phyloP scores from a whole-genome alignment of 2,888 invertebrate species.

The Myopa tessellatipennis region DNA sequence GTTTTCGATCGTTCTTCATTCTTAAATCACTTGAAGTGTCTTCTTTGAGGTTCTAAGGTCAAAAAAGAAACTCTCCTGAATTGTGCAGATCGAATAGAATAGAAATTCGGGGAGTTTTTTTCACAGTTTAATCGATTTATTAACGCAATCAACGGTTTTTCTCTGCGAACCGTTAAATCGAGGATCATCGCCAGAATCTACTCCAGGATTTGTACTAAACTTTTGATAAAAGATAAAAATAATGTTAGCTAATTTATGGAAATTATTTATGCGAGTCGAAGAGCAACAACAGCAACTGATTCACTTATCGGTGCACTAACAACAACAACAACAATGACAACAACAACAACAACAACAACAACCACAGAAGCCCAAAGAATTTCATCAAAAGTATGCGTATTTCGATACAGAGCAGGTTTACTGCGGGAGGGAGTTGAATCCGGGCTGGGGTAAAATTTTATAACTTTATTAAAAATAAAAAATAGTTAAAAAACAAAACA shows the following conservation, averaged over 20 bases:
- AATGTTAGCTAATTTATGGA: slow-evolving; percentile 46
- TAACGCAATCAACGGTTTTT: neutral
- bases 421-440: too few relatives aligned
- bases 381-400: neutral
- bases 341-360: neutral
- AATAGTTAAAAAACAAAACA: neutral
- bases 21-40: too few relatives aligned
- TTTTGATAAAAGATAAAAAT: slow-evolving; percentile 44
- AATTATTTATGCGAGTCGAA: slow-evolving; percentile 42
- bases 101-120: too few relatives aligned
- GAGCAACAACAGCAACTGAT: slow-evolving; percentile 29
- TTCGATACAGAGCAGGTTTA: neutral
- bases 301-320: slow-evolving; percentile 10
- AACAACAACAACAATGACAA: slow-evolving; percentile 7
- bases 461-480: slow-evolving; percentile 33
- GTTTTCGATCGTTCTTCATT: neutral
- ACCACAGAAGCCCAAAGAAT: neutral
- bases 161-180: neutral
- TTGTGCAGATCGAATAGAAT: too few relatives aligned
- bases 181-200: too few relatives aligned
- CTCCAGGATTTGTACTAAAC: neutral
- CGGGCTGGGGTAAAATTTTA: slow-evolving; percentile 4
- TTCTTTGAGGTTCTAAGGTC: too few relatives aligned
- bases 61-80: too few relatives aligned
- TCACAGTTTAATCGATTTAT: slow-evolving; percentile 14